Evolutionary conservation across 2,888 invertebrate species (phyloP), one percentile per base, ranked within the genome.

Genomic region (Pasiphila rectangulata): DNA sequence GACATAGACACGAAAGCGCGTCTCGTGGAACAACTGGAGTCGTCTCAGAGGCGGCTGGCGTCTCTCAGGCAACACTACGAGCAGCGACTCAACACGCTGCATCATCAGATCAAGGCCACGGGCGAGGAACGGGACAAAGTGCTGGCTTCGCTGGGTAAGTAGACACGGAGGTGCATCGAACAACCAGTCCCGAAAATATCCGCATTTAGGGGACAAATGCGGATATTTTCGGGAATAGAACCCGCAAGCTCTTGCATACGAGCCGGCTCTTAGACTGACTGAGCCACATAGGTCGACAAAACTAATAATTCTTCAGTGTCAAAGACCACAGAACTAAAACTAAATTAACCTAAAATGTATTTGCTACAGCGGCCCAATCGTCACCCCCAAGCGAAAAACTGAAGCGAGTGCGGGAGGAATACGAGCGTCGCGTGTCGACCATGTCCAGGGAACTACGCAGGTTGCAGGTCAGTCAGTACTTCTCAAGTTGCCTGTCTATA

Each of bases 1-100:
- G 97, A 98, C 79, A 98, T 99, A 57, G 96, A 96, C 71, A 95
- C 98, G 43, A 99, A 99, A 75, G 95, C 98, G 60, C 94, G 96
- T 45, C 89, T 99, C 30, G 98, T 99, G 54, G 97, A 97, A 67
- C 97, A 98, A 69, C 80, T 99, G 57, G 98, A 99, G 76, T 84
- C 94, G 46, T 96, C 96, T 0, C 97, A 98, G 73, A 91, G 95
- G 41, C 90, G 97, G 35, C 90, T 98, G 72, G 93, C 95, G 39
- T 92, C 94, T 0, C 93, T 98, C 91, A 92, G 94, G 47, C 92
- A 93, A 55, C 97, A 98, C 72, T 99, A 98, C 82, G 98, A 99
- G 80, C 95, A 96, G 51, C 95, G 98, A 67, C 89, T 98, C 6
- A 90, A 92, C 54, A 94, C 95, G 50, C 83, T 98, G 21, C 95